A percentile compares a stretch with the other conserved stretches of the same genome.
Evolutionary conservation across 2,888 invertebrate genomes (phyloP).

Genomic region (Polydesmus complanatus): DNA sequence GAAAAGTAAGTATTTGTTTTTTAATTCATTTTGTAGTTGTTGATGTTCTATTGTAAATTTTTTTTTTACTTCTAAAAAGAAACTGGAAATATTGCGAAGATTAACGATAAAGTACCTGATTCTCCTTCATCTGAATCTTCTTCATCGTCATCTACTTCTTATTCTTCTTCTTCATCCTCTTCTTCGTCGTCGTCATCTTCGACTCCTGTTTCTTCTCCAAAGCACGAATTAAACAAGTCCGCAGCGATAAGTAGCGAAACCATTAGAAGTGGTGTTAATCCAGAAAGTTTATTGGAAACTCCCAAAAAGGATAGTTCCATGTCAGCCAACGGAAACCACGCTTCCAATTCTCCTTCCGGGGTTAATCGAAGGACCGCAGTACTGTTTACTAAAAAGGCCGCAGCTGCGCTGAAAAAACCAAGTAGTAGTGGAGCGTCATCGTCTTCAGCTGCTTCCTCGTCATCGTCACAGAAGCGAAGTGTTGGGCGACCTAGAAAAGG

Average conservation of each 20-base stretch:
- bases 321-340: not conserved
- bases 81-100: not conserved
- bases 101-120: not conserved
- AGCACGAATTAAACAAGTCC: not conserved
- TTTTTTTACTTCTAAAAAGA: not conserved
- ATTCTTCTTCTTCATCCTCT: slow-evolving; percentile 5
- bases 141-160: slow-evolving; percentile 3
- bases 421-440: slow-evolving; percentile 16
- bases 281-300: not conserved
- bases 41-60: not conserved
- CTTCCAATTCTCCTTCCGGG: slow-evolving; percentile 37
- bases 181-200: slow-evolving; percentile 8
- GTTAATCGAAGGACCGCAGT: slow-evolving; percentile 62
- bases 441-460: not conserved
- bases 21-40: not conserved
- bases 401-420: slow-evolving; percentile 27
- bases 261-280: not conserved
- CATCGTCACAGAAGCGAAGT: slow-evolving; percentile 22
- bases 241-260: not conserved
- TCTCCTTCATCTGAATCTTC: not conserved
- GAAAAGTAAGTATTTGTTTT: not conserved
- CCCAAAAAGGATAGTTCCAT: not conserved
- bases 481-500: slow-evolving; percentile 25
- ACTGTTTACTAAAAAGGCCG: slow-evolving; percentile 53
- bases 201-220: not conserved